These are phyloP conservation scores for Phylloscopus trochilus DNA, from an alignment of 2,113 vertebrate genomes.

Conservation along the genomic window DNA sequence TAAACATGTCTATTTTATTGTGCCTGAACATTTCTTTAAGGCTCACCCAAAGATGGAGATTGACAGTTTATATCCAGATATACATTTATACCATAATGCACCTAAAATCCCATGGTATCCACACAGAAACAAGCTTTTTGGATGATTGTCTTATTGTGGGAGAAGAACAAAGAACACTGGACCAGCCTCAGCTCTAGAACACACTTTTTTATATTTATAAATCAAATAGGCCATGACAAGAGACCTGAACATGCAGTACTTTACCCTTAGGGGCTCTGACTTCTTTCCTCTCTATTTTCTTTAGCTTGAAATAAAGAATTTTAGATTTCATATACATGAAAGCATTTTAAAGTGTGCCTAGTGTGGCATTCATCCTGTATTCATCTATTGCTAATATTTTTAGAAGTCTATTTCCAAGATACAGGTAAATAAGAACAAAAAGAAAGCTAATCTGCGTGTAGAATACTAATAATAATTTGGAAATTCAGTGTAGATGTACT, in stretches of 20 bases:
- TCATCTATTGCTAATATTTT: not conserved
- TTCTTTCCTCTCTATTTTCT: not conserved
- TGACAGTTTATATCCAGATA: not conserved
- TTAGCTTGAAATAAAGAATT: not conserved
- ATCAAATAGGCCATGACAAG: not conserved
- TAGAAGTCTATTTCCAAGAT: not conserved
- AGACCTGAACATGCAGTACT: not conserved
- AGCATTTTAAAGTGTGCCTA: not conserved
- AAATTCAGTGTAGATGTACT: not conserved
- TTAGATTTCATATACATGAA: not conserved
- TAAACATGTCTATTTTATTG: not conserved
- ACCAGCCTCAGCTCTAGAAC: not conserved
- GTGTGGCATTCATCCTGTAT: not conserved
- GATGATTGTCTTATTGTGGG: not conserved
- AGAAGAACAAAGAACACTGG: not conserved
- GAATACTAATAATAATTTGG: not conserved
- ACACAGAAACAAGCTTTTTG: not conserved
- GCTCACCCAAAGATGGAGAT: not conserved
- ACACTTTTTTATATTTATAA: not conserved
- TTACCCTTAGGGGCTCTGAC: not conserved
- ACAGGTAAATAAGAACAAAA: not conserved
- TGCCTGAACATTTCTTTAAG: not conserved
- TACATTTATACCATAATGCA: not conserved
- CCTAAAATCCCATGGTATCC: not conserved
- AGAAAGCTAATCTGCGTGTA: not conserved